Percentiles rank a stretch among this genome's conserved stretches.
Evolutionary conservation across 2,113 vertebrate species (phyloP).

Genomic region (Aplodontia rufa): DNA sequence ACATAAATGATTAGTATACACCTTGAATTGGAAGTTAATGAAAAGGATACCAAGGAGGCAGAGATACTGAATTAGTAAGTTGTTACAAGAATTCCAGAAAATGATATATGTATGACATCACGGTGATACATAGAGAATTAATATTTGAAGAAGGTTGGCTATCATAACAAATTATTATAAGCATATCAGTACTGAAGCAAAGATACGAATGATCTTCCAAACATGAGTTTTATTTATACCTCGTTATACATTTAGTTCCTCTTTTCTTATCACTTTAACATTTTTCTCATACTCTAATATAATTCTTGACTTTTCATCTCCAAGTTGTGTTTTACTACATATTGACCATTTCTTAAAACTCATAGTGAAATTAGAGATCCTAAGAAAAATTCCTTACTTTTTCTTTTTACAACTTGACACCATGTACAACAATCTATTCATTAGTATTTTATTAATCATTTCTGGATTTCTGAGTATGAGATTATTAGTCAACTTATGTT

Average conservation of each 20-base stretch:
- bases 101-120: neutral
- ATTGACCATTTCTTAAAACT: neutral
- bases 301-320: neutral
- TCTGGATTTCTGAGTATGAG: neutral
- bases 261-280: neutral
- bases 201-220: neutral
- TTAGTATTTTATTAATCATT: neutral
- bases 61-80: neutral
- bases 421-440: neutral
- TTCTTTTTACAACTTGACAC: neutral
- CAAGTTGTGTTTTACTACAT: neutral
- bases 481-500: too few relatives aligned
- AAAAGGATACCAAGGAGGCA: neutral
- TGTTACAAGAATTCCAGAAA: neutral
- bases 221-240: neutral
- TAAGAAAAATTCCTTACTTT: neutral
- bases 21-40: neutral
- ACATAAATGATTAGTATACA: neutral
- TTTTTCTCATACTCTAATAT: neutral
- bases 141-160: neutral
- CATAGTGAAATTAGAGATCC: neutral
- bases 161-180: neutral
- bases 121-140: neutral
- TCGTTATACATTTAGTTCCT: neutral
- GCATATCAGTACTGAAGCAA: neutral